Base-by-base conservation (phyloP, 1,140 invertebrate species). In the Daktulosphaira vitifoliae region DNA sequence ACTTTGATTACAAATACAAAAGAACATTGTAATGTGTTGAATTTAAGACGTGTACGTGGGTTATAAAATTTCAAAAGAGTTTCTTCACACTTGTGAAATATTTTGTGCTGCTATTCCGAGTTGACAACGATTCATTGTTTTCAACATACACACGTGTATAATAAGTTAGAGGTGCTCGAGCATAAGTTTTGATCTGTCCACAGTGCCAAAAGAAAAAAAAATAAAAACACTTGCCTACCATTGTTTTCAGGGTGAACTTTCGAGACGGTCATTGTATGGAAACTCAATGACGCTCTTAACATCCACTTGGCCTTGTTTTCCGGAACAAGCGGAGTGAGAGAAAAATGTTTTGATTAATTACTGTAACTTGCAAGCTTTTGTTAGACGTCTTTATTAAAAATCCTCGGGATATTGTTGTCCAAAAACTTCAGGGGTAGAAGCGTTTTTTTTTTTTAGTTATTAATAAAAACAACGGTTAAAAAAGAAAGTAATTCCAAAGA, bases 161-260 rank as follows among this genome's bases (percentile, higher is more conserved):
- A 62, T 33, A 33, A 48, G 56, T 29, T 25, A 23, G 25, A 22
- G 11, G 25, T 15, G 22, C 42, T 62, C 13, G 42, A 62, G 18
- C 20, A 48, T 25, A 29, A 62, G 42, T 62, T 62, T 62, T 62
- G 56, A 62, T 62, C 56, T 48, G 16, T 38, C 42, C 15, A 29
- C 18, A 62, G 56, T 62, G 26, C 25, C 9, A 3, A 0, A 59
- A 20, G 38, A 26, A 38, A 62, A 46, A 22, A 54, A 44, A 54
- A 66, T 18, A 54, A 66, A 53, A 66, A 52, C 46, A 65, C 46
- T 65, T 51, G 46, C 7, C 22, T 25, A 11, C 15, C 48, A 38
- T 74, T 72, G 9, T 75, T 73, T 15, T 71, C 29, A 46, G 56
- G 46, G 42, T 48, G 42, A 62, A 62, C 56, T 62, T 48, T 62